Evolutionary conservation across 2,888 invertebrate genomes (phyloP), one percentile per base, ranked within the genome.

Genomic region (Tridacna gigas): DNA sequence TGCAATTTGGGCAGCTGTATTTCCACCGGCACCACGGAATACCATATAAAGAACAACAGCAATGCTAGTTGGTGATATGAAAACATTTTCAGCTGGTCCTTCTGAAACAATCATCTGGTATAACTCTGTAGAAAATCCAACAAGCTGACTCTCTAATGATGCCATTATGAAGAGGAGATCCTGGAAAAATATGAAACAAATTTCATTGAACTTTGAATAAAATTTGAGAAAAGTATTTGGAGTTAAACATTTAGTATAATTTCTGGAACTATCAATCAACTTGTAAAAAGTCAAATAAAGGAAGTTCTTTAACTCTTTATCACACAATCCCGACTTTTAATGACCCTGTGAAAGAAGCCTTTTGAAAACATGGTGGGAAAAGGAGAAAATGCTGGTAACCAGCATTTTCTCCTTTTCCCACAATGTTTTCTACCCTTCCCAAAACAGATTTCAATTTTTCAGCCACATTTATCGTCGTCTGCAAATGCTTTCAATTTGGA

Each of bases 1-100:
- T 26, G 82, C 80, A 91, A 95, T 92, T 83, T 94, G 92, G 63
- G 84, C 74, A 25, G 89, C 89, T 12, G 95, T 95, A 28, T 93
- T 88, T 5, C 91, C 92, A 67, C 88, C 89, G 20, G 95, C 94
- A 18, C 95, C 95, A 12, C 93, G 88, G 51, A 92, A 92, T 22
- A 94, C 92, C 94, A 95, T 94, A 51, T 94, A 91, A 81, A 95
- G 88, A n/a, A 94, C 95, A 22, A 93, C 91, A 56, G 93, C 92
- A 48, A 95, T 93, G 80, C 95, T 94, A 82, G 94, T 90, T 0
- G 95, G 95, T 0, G 95, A 95, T 79, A 95, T 88, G 80, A 95
- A 94, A 13, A 94, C 26, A 79, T 93, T 92, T 25, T 86, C 83
- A 37, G 66, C 45, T 25, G 69, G 71, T 22, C 28, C 48, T n/a